Conservation (phyloP, 2,797 vertebrate species). For the Prunella strophiata region DNA sequence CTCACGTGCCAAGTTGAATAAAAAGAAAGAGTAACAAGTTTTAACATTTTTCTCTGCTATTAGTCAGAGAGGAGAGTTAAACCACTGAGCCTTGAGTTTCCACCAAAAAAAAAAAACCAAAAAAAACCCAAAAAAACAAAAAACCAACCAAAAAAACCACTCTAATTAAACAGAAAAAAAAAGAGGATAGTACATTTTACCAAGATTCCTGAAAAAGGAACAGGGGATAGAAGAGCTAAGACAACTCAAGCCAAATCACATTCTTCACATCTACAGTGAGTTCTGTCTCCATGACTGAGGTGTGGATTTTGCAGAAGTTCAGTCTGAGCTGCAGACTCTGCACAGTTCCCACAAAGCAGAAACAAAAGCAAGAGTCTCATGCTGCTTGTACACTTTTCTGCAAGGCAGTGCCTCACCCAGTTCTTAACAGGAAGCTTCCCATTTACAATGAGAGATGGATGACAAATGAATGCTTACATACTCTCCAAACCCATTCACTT, state of each 20-base stretch:
- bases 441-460: slow-evolving; percentile 47
- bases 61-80: slow-evolving; percentile 40
- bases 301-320: neutral
- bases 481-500: slow-evolving; percentile 28
- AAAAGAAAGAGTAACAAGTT: slow-evolving; percentile 52
- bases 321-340: neutral
- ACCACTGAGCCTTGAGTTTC: neutral
- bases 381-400: neutral
- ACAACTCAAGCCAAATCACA: neutral
- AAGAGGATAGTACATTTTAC: neutral
- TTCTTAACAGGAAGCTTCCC: slow-evolving; percentile 55
- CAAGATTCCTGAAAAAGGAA: neutral
- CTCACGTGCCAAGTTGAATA: neutral
- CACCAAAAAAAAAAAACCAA: neutral
- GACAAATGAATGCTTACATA: neutral
- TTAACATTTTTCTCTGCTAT: slow-evolving; percentile 57
- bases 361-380: slow-evolving; percentile 16
- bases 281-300: accelerated
- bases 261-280: neutral
- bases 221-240: neutral
- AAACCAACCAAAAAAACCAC: neutral
- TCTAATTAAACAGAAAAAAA: slow-evolving; percentile 6
- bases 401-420: slow-evolving; percentile 39
- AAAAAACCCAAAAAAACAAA: neutral
- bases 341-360: neutral